Percentiles rank a stretch among this genome's conserved stretches.
Evolutionary conservation across 2,113 vertebrate species (phyloP).

Genomic region (Lophotis ruficrista): DNA sequence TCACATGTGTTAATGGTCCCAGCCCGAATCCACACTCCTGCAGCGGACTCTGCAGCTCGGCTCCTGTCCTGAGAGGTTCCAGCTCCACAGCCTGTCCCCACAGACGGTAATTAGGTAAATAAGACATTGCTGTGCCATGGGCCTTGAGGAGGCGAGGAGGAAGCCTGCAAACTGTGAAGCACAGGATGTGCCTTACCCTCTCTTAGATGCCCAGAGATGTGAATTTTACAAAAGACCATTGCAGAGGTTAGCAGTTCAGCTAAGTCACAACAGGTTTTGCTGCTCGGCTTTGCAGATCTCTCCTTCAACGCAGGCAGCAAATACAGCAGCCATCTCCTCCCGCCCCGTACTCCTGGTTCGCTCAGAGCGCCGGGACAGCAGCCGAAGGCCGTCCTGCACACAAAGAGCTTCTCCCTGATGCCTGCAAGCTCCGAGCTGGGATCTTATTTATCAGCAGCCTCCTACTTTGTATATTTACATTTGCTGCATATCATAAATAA

Average conservation of each 20-base stretch:
- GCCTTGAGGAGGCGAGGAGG: background rate
- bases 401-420: background rate
- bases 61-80: rapidly evolving
- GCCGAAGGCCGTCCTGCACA: rapidly evolving
- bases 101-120: too few relatives aligned
- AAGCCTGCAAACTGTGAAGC: rapidly evolving
- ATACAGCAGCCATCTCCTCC: background rate
- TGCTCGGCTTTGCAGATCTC: background rate
- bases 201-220: background rate
- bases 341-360: rapidly evolving
- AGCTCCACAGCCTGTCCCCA: background rate
- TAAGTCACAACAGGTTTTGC: rapidly evolving
- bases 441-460: background rate
- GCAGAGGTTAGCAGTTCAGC: background rate
- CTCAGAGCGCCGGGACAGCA: rapidly evolving
- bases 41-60: background rate
- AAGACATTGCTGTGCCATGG: rapidly evolving
- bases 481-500: background rate
- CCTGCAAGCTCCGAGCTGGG: background rate
- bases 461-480: background rate
- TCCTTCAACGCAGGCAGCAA: too few relatives aligned
- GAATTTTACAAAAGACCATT: background rate
- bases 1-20: rapidly evolving
- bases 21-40: rapidly evolving
- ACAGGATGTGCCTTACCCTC: rapidly evolving